Percentiles rank a stretch among this genome's conserved stretches.
Conservation (phyloP, 2,888 invertebrate species). For the Electrophaes corylata region DNA sequence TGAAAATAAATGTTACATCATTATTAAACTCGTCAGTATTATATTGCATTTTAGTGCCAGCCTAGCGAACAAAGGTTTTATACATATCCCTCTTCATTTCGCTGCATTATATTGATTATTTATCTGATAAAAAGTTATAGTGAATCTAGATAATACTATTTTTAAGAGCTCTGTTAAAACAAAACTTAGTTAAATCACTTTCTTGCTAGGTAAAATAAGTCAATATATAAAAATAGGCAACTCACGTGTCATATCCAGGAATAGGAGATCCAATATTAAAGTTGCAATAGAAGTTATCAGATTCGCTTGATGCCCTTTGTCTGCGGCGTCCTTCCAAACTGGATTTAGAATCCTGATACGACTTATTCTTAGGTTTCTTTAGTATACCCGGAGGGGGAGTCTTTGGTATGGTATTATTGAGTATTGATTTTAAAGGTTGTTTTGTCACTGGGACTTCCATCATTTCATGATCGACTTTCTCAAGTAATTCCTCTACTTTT, state of each 20-base stretch:
- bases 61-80: not conserved
- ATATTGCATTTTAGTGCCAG: not conserved
- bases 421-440: conserved; percentile 78
- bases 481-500: conserved; percentile 77
- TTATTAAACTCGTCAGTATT: not conserved
- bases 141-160: not conserved
- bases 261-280: conserved; percentile 62
- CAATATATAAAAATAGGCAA: not conserved
- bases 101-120: not conserved
- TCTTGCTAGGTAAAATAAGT: too few relatives aligned
- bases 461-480: conserved; percentile 76
- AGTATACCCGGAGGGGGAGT: conserved; percentile 72
- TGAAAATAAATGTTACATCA: not conserved
- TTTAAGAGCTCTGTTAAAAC: not conserved
- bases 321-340: conserved; percentile 70
- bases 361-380: conserved; percentile 72
- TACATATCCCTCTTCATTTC: not conserved
- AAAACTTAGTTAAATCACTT: too few relatives aligned
- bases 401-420: conserved; percentile 72
- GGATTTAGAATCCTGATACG: conserved; percentile 60
- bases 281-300: conserved; percentile 70
- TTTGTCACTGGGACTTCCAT: conserved; percentile 66
- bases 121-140: not conserved
- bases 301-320: conserved; percentile 79
- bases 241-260: conserved; percentile 72